Evolutionary conservation across 2,888 invertebrate genomes (phyloP).

Genomic region (Nomada goodeniana): DNA sequence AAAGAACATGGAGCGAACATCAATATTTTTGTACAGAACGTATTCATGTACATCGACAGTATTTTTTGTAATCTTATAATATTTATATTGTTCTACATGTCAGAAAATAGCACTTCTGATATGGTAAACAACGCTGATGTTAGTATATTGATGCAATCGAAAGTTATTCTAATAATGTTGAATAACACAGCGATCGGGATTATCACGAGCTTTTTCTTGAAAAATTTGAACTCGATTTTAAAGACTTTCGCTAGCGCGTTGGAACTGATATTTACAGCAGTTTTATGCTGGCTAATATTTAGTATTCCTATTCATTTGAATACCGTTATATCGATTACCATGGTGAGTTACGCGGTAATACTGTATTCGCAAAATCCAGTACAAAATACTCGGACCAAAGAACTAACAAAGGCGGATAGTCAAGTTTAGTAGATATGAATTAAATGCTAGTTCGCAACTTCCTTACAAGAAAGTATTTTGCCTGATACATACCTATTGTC

Average conservation of each 20-base stretch:
- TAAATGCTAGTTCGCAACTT: background rate
- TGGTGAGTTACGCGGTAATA: conserved; percentile 93
- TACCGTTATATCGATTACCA: conserved; percentile 92
- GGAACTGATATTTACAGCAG: conserved; percentile 95
- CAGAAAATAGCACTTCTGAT: conserved; percentile 87
- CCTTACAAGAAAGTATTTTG: conserved; percentile 4
- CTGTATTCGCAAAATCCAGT: conserved; percentile 97
- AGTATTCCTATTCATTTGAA: conserved; percentile 93
- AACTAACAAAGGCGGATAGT: conserved; percentile 13
- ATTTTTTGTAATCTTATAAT: conserved; percentile 95
- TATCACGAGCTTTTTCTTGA: conserved; percentile 96
- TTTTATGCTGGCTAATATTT: conserved; percentile 94
- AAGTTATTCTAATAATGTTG: conserved; percentile 92
- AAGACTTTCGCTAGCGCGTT: conserved; percentile 98
- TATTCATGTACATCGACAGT: conserved; percentile 97
- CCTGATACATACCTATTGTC: background rate
- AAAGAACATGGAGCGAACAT: conserved; percentile 94
- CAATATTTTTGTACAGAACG: conserved; percentile 96
- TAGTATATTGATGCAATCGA: conserved; percentile 86
- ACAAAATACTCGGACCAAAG: conserved; percentile 70
- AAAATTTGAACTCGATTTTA: conserved; percentile 96
- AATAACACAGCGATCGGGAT: conserved; percentile 97
- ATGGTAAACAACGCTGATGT: conserved; percentile 87
- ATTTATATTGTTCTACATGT: conserved; percentile 85
- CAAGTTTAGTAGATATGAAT: conserved; percentile 18